Base-by-base conservation (phyloP, 1,140 invertebrate species). In the Drosophila bocki region DNA sequence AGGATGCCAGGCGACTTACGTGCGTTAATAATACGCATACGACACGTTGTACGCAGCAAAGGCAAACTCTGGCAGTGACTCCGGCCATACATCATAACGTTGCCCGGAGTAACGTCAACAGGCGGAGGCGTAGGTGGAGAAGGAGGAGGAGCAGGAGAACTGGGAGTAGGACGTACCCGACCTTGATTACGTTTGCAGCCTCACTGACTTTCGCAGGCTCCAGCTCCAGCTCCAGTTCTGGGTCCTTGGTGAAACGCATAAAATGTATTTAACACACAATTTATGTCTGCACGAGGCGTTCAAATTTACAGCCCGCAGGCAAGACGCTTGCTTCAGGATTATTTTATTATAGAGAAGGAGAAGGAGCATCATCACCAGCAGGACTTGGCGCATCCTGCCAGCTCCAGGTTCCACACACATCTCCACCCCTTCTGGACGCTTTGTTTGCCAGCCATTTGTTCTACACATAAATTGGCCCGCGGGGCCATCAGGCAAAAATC, bases 241-340 rank as follows among this genome's bases (percentile, higher is more conserved):
- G 51, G 54, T 71, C 75, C 75, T 78, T 71, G 77, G 60, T 60
- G 33, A 75, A 84, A 84, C 84, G 84, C 84, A 88, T 88, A 88
- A 88, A 88, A 88, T 88, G 84, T 88, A 90, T 88, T 88, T 88
- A 88, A 84, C 84, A 88, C 84, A 88, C 84, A 88, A 88, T 88
- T 88, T 88, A 88, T 88, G 84, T 88, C 78, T 88, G 84, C 77
- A 81, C 74, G 74, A 84, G 82, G 77, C 84, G 85, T 65, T 90
- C 74, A 90, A 90, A 88, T 90, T 88, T 88, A 88, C 77, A 88
- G 77, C 81, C 80, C 85, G 65, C 69, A 75, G 71, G 72, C 76
- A 74, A 81, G 48, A 67, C 58, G 69, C 60, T 68, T 45, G 86
- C 80, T 67, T 80, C 65, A 80, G 69, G 81, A 84, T 90, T 90